Base-by-base conservation (phyloP, 2,888 invertebrate genomes). In the Heliconius sara region DNA sequence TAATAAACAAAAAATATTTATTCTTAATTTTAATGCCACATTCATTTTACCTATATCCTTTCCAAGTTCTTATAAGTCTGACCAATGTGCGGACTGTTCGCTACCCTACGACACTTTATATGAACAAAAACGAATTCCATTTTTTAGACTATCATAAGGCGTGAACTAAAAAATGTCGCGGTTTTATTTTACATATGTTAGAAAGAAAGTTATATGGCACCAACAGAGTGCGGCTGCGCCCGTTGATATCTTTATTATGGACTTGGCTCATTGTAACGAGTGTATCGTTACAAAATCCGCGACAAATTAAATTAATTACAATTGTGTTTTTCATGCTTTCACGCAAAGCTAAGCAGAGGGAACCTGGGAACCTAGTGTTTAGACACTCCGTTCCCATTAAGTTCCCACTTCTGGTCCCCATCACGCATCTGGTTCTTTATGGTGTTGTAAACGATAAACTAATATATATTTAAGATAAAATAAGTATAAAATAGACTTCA, bases 221-320 rank as follows among this genome's bases (percentile, higher is more conserved):
- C 70, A 68, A 71, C 66, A 43, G 75, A 74, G 76, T 80, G 70
- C 76, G 57, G 65, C 34, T 47, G 81, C 77, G 80, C 83, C 74
- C 84, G 84, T 94, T 93, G 93, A 94, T 88, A 89, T 94, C 93
- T 92, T 93, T 93, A 90, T 85, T 91, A 91, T 87, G 34, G 67
- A 43, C 39, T 39, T 63, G 4, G 13, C 65, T 30, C 22, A 63
- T 63, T 57, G 10, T 39, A 67, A 39, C 4, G 67, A 39, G 34
- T 34, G 7, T 22, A 22, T 52, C 19, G 2, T 52, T 19, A 52
- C 52, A 52, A 52, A 47, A 52, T 52, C 7, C 0, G 19, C 1
- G 19, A 5, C 6, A 52, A 19, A 47, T 47, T 47, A 47, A 47
- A 47, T 6, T 47, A 47, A 47, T 16, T 19, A 47, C 16, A 0